Conservation (phyloP, 2,113 vertebrate species). For the Microtus ochrogaster region DNA sequence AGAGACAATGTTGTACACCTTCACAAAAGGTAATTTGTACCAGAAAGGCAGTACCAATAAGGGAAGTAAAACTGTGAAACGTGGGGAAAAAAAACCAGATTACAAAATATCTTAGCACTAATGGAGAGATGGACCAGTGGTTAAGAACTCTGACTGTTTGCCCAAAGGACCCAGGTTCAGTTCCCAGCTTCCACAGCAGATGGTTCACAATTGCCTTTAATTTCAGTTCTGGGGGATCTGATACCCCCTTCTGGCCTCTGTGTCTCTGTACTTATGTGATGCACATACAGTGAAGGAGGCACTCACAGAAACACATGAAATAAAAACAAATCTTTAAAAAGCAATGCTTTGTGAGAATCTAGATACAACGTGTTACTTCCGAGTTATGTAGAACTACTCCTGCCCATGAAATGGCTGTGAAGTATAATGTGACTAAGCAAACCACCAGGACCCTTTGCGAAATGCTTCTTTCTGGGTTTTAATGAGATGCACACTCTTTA, state of each 20-base stretch:
- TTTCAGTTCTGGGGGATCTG: background rate
- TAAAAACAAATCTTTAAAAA: background rate
- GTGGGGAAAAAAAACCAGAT: conserved; percentile 5
- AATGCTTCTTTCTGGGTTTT: background rate
- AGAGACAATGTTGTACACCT: conserved; percentile 6
- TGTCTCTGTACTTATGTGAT: background rate
- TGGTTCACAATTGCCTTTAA: background rate
- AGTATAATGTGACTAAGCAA: background rate
- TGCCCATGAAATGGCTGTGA: background rate
- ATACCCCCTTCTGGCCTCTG: background rate
- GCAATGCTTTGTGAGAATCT: background rate
- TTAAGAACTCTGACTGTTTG: background rate
- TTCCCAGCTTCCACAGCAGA: background rate
- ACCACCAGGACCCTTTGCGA: background rate
- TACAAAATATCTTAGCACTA: background rate
- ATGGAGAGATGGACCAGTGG: background rate
- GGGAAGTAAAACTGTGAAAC: background rate
- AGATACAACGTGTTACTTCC: background rate
- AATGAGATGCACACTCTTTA: background rate
- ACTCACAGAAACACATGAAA: background rate
- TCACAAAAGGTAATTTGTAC: background rate
- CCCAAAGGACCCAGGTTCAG: background rate
- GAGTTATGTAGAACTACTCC: background rate
- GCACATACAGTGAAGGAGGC: background rate
- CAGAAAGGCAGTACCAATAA: background rate